phyloP scores from a whole-genome alignment of 1,140 invertebrate genomes.

The Pantala flavescens region DNA sequence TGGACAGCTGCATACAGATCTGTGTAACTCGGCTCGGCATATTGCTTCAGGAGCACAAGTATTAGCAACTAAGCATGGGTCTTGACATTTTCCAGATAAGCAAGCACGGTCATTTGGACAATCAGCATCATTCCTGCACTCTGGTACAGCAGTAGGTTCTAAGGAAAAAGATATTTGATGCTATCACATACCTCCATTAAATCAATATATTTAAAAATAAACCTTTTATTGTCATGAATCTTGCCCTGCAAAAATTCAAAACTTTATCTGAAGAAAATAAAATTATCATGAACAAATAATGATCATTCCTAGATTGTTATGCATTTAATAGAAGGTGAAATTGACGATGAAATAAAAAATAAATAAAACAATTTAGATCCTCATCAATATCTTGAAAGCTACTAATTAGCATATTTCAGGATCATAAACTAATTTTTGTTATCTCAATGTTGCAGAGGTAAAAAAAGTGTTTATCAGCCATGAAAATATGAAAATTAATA shows the following conservation, averaged over 20 bases:
- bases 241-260: background rate
- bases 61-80: conserved; percentile 62
- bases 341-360: too few species aligned
- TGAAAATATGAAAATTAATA: too few species aligned
- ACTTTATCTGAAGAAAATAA: too few species aligned
- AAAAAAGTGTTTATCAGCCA: too few species aligned
- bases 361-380: too few species aligned
- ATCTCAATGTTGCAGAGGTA: too few species aligned
- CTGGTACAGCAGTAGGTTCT: conserved; percentile 43
- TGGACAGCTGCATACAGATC: conserved; percentile 70
- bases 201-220: background rate
- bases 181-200: conserved; percentile 16
- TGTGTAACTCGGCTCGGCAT: conserved; percentile 59
- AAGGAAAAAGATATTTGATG: conserved; percentile 23
- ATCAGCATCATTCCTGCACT: conserved; percentile 58
- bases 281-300: too few species aligned
- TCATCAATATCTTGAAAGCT: too few species aligned
- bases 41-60: conserved; percentile 70
- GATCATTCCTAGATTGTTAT: too few species aligned
- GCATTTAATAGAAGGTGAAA: too few species aligned
- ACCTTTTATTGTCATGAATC: conserved; percentile 11
- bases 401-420: too few species aligned
- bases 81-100: conserved; percentile 61
- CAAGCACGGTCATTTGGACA: conserved; percentile 67
- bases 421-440: too few species aligned